phyloP scores from a whole-genome alignment of 2,797 vertebrate genomes.

The Astyanax mexicanus region DNA sequence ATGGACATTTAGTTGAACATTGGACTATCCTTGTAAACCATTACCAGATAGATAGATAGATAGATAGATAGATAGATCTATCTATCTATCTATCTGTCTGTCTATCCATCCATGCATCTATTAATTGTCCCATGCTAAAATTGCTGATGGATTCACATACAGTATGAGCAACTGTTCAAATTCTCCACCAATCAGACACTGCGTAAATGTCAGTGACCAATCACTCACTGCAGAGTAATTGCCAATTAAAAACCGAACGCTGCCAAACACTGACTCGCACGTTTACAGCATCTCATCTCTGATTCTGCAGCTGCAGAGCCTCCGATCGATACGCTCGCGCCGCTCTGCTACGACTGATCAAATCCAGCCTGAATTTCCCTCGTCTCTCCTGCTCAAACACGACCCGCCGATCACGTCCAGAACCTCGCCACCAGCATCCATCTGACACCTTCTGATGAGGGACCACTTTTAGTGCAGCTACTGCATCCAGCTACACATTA shows the following conservation, averaged over 20 bases:
- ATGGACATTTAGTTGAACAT: no score
- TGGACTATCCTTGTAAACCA: no score
- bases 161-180: no score
- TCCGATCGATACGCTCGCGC: background rate
- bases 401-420: constrained; percentile 2
- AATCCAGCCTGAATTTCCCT: background rate
- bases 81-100: no score
- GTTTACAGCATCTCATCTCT: background rate
- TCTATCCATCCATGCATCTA: no score
- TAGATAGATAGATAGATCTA: no score
- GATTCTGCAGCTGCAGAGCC: background rate
- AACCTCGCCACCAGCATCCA: no score
- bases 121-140: no score
- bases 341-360: background rate
- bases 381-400: background rate
- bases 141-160: no score
- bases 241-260: background rate
- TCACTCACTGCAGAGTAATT: background rate
- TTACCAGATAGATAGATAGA: no score
- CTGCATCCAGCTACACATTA: constrained; percentile 17
- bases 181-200: no score
- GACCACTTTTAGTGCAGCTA: constrained; percentile 11
- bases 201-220: background rate
- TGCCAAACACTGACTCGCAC: background rate
- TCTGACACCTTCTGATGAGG: background rate